Evolutionary conservation across 1,140 invertebrate genomes (phyloP).

Genomic region (Oncopodura yosiiana): DNA sequence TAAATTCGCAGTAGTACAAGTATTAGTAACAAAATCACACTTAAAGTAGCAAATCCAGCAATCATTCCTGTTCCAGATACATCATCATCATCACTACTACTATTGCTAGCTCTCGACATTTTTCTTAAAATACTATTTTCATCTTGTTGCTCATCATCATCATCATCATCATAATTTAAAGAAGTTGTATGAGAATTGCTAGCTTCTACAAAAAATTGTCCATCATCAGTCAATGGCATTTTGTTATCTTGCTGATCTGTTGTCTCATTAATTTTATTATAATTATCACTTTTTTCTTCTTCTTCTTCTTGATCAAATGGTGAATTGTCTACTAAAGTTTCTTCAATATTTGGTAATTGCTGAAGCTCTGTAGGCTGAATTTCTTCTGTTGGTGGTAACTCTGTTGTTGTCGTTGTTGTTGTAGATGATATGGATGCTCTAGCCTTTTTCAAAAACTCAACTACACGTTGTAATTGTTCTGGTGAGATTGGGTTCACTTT

Average conservation of each 20-base stretch:
- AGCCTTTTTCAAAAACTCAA: too few species aligned
- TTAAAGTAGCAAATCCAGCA: slow-evolving; percentile 4
- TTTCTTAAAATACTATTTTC: too few species aligned
- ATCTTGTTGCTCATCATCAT: too few species aligned
- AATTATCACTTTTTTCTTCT: not conserved
- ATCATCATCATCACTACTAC: not conserved
- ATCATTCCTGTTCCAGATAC: not conserved
- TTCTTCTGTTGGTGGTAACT: not conserved
- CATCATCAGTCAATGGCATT: slow-evolving; percentile 12
- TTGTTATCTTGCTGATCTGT: not conserved
- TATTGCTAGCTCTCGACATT: too few species aligned
- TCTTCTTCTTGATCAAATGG: not conserved
- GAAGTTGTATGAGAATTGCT: not conserved
- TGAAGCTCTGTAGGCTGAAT: not conserved
- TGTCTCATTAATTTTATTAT: not conserved
- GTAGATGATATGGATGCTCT: too few species aligned
- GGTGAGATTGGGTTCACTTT: too few species aligned
- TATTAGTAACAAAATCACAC: slow-evolving; percentile 4
- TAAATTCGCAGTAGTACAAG: slow-evolving; percentile 13
- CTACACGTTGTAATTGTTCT: not conserved
- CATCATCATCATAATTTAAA: not conserved
- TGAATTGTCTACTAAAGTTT: not conserved
- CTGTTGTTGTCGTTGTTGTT: not conserved
- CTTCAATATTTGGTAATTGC: not conserved
- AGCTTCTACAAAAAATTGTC: slow-evolving; percentile 17